Evolutionary conservation across 1,140 invertebrate genomes (phyloP).

Genomic region (Carcinoscorpius rotundicauda): DNA sequence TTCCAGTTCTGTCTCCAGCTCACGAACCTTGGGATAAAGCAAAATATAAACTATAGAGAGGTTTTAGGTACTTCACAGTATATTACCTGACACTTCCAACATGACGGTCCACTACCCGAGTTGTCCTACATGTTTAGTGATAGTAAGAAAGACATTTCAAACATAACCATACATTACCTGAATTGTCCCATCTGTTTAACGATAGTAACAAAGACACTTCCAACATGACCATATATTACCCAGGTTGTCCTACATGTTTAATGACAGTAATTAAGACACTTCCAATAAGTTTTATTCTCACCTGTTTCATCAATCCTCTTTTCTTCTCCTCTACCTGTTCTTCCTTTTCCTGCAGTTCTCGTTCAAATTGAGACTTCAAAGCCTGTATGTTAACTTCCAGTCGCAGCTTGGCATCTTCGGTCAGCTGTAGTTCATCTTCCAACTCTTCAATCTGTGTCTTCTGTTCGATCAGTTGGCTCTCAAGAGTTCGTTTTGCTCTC

Average conservation of each 20-base stretch:
- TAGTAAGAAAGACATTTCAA: too few species aligned
- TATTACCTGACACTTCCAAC: too few species aligned
- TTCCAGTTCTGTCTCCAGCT: constrained; percentile 88
- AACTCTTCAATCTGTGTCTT: constrained; percentile 92
- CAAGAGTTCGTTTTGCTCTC: constrained; percentile 83
- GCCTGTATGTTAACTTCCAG: constrained; percentile 99
- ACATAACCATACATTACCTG: too few species aligned
- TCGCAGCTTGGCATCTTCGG: constrained; percentile 90
- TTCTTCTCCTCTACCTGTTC: constrained; percentile 93
- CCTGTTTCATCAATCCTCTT: constrained; percentile 76
- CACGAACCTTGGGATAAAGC: constrained; percentile 40
- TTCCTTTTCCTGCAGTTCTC: constrained; percentile 81
- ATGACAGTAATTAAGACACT: too few species aligned
- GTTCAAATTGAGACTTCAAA: constrained; percentile 80
- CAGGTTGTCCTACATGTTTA: too few species aligned
- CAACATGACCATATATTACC: too few species aligned
- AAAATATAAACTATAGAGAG: too few species aligned
- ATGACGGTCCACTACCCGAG: too few species aligned
- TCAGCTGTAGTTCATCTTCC: constrained; percentile 92
- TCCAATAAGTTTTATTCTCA: neutral
- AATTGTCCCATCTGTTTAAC: too few species aligned
- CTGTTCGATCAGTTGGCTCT: constrained; percentile 83
- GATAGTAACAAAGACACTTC: too few species aligned
- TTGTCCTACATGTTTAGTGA: too few species aligned
- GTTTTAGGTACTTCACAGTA: too few species aligned